phyloP scores from a whole-genome alignment of 2,113 vertebrate genomes.

The Pituophis catenifer region DNA sequence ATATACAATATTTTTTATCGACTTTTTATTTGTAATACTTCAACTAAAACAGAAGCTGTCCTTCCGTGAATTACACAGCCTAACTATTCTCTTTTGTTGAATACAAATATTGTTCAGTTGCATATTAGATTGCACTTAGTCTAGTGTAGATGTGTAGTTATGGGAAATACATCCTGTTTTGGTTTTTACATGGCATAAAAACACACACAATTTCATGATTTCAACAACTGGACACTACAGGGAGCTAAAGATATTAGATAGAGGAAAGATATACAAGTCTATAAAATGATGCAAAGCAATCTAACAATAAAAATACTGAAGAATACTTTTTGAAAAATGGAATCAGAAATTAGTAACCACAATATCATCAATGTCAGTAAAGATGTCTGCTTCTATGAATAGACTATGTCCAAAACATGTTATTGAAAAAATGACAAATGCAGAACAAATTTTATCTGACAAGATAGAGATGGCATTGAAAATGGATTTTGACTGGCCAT shows the following conservation, averaged over 20 bases:
- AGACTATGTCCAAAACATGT: background rate
- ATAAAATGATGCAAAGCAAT: background rate
- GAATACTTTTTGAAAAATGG: background rate
- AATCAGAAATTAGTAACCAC: background rate
- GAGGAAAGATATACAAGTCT: background rate
- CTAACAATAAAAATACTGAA: background rate
- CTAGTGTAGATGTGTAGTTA: background rate
- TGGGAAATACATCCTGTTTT: background rate
- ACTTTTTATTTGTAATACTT: background rate
- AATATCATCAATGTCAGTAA: background rate
- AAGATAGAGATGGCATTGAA: background rate
- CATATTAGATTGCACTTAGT: background rate
- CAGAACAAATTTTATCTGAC: background rate
- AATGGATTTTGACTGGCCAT: background rate
- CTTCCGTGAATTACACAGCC: background rate
- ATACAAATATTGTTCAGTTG: background rate
- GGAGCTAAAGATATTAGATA: background rate
- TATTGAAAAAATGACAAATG: background rate
- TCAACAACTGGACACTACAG: background rate
- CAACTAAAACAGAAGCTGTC: background rate
- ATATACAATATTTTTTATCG: background rate
- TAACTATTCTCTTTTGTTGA: background rate
- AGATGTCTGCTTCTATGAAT: background rate
- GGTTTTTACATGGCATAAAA: background rate
- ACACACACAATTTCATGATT: background rate